Percentiles rank a stretch among this genome's conserved stretches.
These are phyloP conservation scores for Endotricha flammealis DNA, from an alignment of 2,888 invertebrate species.

Conservation along the genomic window DNA sequence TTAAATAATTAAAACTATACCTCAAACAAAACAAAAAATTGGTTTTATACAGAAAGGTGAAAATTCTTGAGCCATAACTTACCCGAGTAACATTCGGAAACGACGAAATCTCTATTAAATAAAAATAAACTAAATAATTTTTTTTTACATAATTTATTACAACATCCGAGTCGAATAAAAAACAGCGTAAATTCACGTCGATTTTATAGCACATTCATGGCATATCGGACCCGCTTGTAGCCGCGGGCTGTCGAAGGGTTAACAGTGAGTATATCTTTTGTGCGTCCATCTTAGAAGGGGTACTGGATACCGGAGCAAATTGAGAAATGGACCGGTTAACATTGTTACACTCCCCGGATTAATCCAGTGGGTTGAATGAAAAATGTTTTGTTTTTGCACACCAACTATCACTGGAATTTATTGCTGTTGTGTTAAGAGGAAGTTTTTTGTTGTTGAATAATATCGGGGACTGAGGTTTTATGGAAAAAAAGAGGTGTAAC, in stretches of 20 bases:
- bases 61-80: no score
- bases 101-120: no score
- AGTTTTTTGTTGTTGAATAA: slow-evolving; percentile 8
- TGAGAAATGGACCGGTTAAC: slow-evolving; percentile 79
- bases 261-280: slow-evolving; percentile 46
- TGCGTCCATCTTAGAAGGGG: slow-evolving; percentile 63
- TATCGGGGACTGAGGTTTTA: no score
- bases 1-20: no score
- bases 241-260: slow-evolving; percentile 65
- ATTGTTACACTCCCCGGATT: slow-evolving; percentile 66
- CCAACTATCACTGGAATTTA: slow-evolving; percentile 35
- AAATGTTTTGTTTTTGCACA: slow-evolving; percentile 60
- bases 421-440: slow-evolving; percentile 16
- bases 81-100: no score
- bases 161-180: no score
- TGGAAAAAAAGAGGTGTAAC: no score
- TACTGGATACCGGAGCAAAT: slow-evolving; percentile 49
- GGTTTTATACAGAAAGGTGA: no score
- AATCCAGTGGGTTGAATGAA: slow-evolving; percentile 59
- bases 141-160: no score
- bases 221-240: slow-evolving; percentile 18
- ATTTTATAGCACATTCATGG: slow-evolving; percentile 27
- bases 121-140: no score
- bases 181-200: slow-evolving; percentile 30
- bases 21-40: no score